Percentiles rank a stretch among this genome's conserved stretches.
These are phyloP conservation scores for Paradisaea rubra DNA, from an alignment of 2,113 vertebrate genomes.

Conservation along the genomic window DNA sequence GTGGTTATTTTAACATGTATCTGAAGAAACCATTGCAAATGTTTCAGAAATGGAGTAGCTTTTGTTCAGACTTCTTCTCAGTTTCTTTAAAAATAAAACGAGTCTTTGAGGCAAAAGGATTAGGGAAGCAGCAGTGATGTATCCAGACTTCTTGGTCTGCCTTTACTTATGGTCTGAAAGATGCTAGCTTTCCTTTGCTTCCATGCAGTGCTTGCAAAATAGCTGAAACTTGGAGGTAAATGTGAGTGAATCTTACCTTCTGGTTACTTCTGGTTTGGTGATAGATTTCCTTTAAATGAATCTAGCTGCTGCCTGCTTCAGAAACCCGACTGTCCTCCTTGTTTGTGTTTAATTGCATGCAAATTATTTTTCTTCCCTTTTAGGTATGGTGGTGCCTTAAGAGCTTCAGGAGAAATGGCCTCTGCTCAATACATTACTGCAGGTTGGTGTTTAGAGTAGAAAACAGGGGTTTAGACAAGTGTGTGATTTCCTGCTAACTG, in stretches of 20 bases:
- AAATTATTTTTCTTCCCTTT: background rate
- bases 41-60: background rate
- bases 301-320: background rate
- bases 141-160: background rate
- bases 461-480: background rate
- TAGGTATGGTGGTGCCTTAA: slow-evolving; percentile 91
- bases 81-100: background rate
- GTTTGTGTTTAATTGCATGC: background rate
- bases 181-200: background rate
- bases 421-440: slow-evolving; percentile 98
- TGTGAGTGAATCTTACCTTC: background rate
- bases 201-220: background rate
- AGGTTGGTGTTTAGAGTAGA: slow-evolving; percentile 73
- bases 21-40: background rate
- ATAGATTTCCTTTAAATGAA: background rate
- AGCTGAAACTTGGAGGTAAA: background rate
- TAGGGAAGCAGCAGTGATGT: background rate
- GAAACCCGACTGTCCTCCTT: background rate
- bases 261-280: background rate
- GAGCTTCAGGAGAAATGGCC: slow-evolving; percentile 91
- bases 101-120: background rate
- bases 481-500: background rate
- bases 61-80: background rate
- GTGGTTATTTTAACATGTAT: background rate
- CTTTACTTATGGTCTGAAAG: background rate